phyloP scores from a whole-genome alignment of 2,797 vertebrate species.

The Hippopotamyrus pictus region DNA sequence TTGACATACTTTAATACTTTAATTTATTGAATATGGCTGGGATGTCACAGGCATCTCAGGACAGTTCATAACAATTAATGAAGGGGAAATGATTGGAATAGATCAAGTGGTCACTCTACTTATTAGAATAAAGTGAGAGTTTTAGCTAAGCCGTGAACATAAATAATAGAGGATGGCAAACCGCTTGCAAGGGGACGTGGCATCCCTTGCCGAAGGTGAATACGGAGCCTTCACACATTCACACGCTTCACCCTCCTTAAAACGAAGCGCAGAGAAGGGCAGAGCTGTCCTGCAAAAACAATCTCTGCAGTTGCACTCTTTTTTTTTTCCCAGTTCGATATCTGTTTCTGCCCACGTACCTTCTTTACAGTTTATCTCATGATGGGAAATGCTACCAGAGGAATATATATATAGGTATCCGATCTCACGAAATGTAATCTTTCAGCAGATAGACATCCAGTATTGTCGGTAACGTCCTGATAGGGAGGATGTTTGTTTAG shows the following conservation, averaged over 20 bases:
- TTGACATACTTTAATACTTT: background rate
- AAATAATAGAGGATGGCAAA: background rate
- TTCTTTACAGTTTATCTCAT: background rate
- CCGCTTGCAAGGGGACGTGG: background rate
- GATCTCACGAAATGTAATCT: background rate
- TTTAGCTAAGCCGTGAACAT: background rate
- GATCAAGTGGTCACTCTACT: background rate
- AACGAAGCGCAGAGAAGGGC: background rate
- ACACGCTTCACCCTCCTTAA: background rate
- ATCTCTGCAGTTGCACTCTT: background rate
- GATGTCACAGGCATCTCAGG: background rate
- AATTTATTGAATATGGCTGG: background rate
- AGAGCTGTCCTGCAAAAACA: background rate
- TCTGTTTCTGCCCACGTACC: background rate
- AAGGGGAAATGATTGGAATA: slow-evolving; percentile 1
- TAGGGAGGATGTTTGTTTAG: background rate
- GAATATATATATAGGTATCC: background rate
- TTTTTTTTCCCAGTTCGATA: background rate
- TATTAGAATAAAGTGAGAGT: background rate
- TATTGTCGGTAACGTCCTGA: background rate
- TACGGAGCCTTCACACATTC: background rate
- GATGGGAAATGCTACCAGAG: background rate
- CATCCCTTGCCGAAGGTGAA: background rate
- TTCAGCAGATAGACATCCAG: background rate
- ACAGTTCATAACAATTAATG: background rate